A percentile compares a stretch with the other conserved stretches of the same genome.
Evolutionary conservation across 2,888 invertebrate genomes (phyloP).

Genomic region (Pheosia gnoma): DNA sequence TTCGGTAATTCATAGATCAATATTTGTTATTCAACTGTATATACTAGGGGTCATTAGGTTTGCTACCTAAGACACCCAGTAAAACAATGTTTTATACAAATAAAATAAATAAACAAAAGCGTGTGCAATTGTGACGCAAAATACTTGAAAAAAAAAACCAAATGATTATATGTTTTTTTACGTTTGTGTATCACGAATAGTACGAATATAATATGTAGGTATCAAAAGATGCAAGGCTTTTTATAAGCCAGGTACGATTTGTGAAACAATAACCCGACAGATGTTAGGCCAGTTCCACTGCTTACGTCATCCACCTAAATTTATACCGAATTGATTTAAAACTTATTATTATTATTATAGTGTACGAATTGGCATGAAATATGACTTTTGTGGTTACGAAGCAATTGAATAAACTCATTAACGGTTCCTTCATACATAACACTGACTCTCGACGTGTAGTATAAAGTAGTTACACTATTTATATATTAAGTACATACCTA

Average conservation of each 20-base stretch:
- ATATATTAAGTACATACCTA: too few species aligned
- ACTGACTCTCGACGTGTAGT: not conserved
- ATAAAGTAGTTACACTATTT: not conserved
- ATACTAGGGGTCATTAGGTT: too few species aligned
- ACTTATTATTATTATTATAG: not conserved
- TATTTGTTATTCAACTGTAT: not conserved
- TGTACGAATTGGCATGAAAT: conserved; percentile 43
- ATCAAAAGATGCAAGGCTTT: conserved; percentile 21
- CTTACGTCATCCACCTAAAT: conserved; percentile 62
- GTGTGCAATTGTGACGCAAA: too few species aligned
- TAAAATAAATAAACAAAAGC: too few species aligned
- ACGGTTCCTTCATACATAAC: not conserved
- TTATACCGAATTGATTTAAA: conserved; percentile 63
- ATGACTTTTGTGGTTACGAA: conserved; percentile 24
- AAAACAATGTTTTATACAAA: too few species aligned
- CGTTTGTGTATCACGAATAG: not conserved
- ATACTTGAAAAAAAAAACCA: not conserved
- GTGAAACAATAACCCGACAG: conserved; percentile 49
- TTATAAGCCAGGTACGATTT: conserved; percentile 42
- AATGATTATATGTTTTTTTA: not conserved
- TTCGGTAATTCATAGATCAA: not conserved
- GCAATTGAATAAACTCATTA: conserved; percentile 9
- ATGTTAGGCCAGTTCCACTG: conserved; percentile 33
- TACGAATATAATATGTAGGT: not conserved
- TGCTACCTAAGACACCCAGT: too few species aligned